Evolutionary conservation across 2,888 invertebrate species (phyloP).

Genomic region (Pseudococcus jackbeardsleyi): DNA sequence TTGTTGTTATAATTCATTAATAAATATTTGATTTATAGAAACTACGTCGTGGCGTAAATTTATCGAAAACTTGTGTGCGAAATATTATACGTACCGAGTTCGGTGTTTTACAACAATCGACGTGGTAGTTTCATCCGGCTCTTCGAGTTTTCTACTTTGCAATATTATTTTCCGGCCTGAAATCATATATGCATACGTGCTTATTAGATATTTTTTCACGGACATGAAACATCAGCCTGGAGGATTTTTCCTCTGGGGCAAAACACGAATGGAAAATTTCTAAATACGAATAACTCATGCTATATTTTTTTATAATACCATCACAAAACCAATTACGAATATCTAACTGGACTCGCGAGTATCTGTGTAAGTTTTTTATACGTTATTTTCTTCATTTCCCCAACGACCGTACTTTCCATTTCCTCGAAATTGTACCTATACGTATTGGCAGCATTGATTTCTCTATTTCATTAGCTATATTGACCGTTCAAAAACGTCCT

Average conservation of each 20-base stretch:
- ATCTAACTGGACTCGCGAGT: neutral
- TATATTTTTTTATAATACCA: too few species aligned
- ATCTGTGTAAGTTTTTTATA: neutral
- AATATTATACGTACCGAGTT: neutral
- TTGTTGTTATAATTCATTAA: slow-evolving; percentile 4
- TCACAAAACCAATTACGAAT: too few species aligned
- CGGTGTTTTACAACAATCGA: slow-evolving; percentile 15
- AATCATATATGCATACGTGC: neutral
- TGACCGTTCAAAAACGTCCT: neutral
- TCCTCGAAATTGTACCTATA: neutral
- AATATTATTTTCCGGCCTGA: neutral
- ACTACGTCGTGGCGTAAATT: too few species aligned
- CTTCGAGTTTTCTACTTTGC: neutral
- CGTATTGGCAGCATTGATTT: neutral
- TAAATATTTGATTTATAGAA: slow-evolving; percentile 20
- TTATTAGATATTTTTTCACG: neutral
- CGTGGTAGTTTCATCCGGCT: neutral
- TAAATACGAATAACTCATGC: too few species aligned
- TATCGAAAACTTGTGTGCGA: neutral
- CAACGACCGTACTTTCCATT: neutral
- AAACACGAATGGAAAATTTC: too few species aligned
- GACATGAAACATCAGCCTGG: too few species aligned
- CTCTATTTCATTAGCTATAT: neutral
- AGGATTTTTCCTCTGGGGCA: too few species aligned
- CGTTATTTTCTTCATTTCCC: neutral